A percentile compares a stretch with the other conserved stretches of the same genome.
These are phyloP conservation scores for Cetonia aurata DNA, from an alignment of 2,888 invertebrate genomes.

Conservation along the genomic window DNA sequence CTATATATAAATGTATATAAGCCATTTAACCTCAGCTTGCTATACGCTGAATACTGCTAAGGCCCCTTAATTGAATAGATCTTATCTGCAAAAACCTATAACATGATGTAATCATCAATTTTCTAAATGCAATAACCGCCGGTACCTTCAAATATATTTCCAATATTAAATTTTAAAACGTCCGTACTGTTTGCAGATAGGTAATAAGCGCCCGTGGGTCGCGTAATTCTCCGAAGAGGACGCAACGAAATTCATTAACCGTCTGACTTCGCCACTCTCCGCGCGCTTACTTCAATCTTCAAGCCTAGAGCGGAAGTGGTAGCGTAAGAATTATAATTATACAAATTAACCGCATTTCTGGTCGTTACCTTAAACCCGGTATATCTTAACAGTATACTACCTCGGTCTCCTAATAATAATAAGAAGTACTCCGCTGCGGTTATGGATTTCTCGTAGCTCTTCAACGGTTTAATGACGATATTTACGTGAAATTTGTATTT, in stretches of 20 bases:
- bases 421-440: conserved; percentile 3
- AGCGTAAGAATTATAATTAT: conserved; percentile 34
- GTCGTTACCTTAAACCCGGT: conserved; percentile 11
- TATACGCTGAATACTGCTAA: conserved; percentile 1
- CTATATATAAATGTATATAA: background rate
- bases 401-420: conserved; percentile 9
- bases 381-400: background rate
- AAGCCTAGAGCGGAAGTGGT: conserved; percentile 32
- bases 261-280: background rate
- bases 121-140: conserved; percentile 24
- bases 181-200: conserved; percentile 13
- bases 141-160: conserved; percentile 26
- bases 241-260: conserved; percentile 34
- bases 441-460: conserved; percentile 32
- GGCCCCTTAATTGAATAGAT: conserved; percentile 35
- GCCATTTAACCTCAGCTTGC: conserved; percentile 11
- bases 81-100: conserved; percentile 27
- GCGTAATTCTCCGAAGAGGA: conserved; percentile 16
- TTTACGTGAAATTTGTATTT: conserved; percentile 26
- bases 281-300: conserved; percentile 24
- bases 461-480: conserved; percentile 32
- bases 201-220: conserved; percentile 24
- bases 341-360: conserved; percentile 27
- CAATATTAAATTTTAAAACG: conserved; percentile 22
- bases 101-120: conserved; percentile 34